Base-by-base conservation (phyloP, 2,888 invertebrate species). In the Acanthosoma haemorrhoidale region DNA sequence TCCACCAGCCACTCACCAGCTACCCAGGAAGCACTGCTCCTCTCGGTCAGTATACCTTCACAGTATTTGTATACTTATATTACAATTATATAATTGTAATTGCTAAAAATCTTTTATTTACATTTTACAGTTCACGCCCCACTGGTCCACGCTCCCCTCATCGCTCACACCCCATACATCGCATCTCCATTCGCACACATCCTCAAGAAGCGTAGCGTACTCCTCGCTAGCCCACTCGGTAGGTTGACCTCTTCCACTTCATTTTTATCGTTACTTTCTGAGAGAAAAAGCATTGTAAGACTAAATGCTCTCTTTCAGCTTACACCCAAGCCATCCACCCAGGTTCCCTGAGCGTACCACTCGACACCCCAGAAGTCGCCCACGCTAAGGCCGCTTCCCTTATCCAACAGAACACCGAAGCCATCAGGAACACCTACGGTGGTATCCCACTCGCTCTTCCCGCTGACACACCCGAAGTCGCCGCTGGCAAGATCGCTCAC, bases 351-450 rank as follows among this genome's bases (percentile, higher is more conserved):
- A n/a, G n/a, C n/a, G 60, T 43, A 18, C 63, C 68, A 11, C 39
- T 29, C 25, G 81, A 81, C 74, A 80, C 80, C n/a, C 77, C 81
- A 36, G 80, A 80, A 73, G 80, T 80, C 6, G 78, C 79, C 61
- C 77, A 79, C 71, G 80, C 80, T 39, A 81, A 80, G 73, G 63
- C 70, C 61, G 73, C 73, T 25, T 71, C 71, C 73, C 75, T 70
- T 61, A 67, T 75, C 67, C 69, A 70, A 41, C 71, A 71, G 41
- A 67, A 72, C 68, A 69, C 71, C 32, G 73, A 73, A 68, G 71
- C 71, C 38, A 13, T 73, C 16, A 72, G 82, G 68, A 82, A 83
- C 3, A 80, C 80, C 34, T 83, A 83, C 76, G 72, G 72, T 25
- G 69, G 69, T 51, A 69, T 73, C 69, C 72, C 72, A 51, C 67